Conservation (phyloP, 2,888 invertebrate genomes). For the Cetonia aurata region DNA sequence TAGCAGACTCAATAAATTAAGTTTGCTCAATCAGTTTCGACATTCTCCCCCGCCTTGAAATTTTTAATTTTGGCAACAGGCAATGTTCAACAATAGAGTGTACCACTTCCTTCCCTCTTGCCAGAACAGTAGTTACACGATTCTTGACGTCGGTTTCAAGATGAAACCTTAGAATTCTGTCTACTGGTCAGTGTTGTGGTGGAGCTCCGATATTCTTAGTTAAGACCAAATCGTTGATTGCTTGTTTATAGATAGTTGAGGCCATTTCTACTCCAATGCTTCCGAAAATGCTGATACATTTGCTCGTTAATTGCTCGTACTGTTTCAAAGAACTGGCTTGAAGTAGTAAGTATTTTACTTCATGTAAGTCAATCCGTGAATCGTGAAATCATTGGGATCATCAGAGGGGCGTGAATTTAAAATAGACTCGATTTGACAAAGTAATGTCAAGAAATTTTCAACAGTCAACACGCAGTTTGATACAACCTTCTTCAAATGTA, state of each 20-base stretch:
- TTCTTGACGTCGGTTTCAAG: no score
- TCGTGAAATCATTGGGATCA: constrained; percentile 53
- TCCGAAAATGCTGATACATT: constrained; percentile 52
- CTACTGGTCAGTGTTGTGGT: no score
- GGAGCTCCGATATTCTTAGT: no score
- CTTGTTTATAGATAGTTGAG: constrained; percentile 46
- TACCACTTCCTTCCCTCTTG: no score
- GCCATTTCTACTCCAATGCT: constrained; percentile 52
- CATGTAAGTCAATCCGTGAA: constrained; percentile 56
- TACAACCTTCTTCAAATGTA: constrained; percentile 16
- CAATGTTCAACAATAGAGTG: no score
- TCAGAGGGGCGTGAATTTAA: constrained; percentile 57
- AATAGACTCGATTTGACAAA: constrained; percentile 55
- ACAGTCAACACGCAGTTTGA: constrained; percentile 9
- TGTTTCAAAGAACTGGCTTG: constrained; percentile 46
- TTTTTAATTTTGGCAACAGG: no score
- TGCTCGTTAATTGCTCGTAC: constrained; percentile 53
- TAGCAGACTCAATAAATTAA: no score
- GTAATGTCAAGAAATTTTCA: constrained; percentile 22
- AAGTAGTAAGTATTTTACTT: constrained; percentile 53
- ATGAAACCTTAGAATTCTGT: no score
- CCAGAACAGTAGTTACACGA: no score
- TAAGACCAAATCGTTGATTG: no score
- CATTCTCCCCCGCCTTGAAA: no score
- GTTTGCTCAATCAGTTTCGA: no score